phyloP scores from a whole-genome alignment of 2,113 vertebrate species.

The Calidris pygmaea region DNA sequence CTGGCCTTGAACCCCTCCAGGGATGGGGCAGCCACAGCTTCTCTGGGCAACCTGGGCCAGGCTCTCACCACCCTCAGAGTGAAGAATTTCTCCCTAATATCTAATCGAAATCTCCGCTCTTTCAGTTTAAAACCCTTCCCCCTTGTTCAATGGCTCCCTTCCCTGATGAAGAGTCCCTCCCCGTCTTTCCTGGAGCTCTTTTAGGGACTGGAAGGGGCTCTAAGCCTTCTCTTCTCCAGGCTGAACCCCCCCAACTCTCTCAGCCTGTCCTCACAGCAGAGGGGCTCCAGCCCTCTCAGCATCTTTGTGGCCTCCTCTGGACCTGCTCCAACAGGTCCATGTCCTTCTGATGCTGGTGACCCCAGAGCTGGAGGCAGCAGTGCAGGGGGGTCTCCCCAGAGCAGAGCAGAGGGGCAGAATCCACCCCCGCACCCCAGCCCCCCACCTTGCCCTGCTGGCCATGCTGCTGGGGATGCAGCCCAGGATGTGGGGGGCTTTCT shows the following conservation, averaged over 20 bases:
- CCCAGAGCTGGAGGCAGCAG: neutral
- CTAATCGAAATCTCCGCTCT: neutral
- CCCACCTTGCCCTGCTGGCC: neutral
- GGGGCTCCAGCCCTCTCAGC: neutral
- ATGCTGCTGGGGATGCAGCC: neutral
- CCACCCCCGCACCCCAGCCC: too few relatives aligned
- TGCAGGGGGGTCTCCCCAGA: neutral
- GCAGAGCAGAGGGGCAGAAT: neutral
- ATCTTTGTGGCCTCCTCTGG: neutral
- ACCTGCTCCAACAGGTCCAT: neutral
- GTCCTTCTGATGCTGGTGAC: neutral
- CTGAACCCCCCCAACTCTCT: neutral
- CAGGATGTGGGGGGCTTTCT: neutral
- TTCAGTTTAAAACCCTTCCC: neutral
- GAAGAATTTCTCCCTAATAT: neutral
- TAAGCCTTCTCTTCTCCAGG: neutral
- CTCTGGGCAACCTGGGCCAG: neutral
- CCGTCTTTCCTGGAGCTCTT: neutral
- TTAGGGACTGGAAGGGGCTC: neutral
- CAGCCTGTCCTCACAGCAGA: neutral
- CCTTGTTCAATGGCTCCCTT: neutral
- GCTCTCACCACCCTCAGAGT: too few relatives aligned
- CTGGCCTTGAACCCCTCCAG: neutral
- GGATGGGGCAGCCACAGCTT: neutral
- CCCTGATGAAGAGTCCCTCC: neutral